Percentiles rank a stretch among this genome's conserved stretches.
phyloP scores from a whole-genome alignment of 92 coral and sea anemone genomes.

The Siderastrea siderea region DNA sequence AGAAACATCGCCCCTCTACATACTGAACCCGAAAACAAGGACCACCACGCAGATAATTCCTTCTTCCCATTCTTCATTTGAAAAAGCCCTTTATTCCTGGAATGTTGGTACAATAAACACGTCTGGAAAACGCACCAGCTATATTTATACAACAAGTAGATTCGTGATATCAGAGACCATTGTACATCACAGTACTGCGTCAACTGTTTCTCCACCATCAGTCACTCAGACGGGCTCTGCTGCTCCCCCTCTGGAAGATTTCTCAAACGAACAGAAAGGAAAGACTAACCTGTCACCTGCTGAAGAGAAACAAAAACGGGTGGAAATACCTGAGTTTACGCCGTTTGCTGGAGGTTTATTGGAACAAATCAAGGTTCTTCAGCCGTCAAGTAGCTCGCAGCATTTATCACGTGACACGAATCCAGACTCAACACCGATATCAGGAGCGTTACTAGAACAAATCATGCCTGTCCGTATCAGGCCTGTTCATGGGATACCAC shows the following conservation, averaged over 20 bases:
- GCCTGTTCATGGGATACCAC: neutral
- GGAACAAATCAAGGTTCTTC: constrained; percentile 15
- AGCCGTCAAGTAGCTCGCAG: neutral
- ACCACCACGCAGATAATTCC: neutral
- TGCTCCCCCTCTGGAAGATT: too few relatives aligned
- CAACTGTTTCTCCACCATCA: neutral
- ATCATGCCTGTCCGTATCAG: neutral
- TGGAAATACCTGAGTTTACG: constrained; percentile 19
- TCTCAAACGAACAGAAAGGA: neutral
- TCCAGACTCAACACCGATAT: neutral
- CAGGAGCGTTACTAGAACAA: constrained; percentile 27
- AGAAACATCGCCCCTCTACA: too few relatives aligned
- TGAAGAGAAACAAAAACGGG: constrained; percentile 27
- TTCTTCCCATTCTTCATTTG: neutral
- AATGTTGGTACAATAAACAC: neutral
- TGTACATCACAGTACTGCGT: neutral
- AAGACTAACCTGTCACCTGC: neutral
- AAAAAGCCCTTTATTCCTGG: neutral
- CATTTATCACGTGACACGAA: neutral
- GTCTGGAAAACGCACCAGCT: neutral
- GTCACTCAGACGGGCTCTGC: neutral
- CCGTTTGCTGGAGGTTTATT: constrained; percentile 28
- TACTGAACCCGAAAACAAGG: neutral
- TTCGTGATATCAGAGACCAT: neutral
- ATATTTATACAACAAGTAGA: neutral